Conservation (phyloP, 1,140 invertebrate genomes). For the Holcopasites calliopsidis region DNA sequence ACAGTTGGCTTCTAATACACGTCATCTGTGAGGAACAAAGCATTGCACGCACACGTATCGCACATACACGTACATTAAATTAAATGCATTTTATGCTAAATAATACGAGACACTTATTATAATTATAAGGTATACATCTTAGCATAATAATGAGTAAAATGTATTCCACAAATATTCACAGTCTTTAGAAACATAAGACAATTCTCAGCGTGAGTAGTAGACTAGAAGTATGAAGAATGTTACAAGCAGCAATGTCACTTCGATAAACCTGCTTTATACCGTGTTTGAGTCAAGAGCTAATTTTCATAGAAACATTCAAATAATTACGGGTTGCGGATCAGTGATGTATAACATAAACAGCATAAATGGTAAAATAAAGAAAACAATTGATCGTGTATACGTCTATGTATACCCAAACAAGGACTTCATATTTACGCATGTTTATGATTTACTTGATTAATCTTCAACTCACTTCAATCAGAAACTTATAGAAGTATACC, state of each 20-base stretch:
- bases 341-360: too few species aligned
- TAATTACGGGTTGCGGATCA: too few species aligned
- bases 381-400: too few species aligned
- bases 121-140: conserved; percentile 12
- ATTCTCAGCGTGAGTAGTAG: not conserved
- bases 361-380: too few species aligned
- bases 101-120: conserved; percentile 10
- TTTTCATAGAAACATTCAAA: not conserved
- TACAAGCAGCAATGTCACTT: not conserved
- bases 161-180: conserved; percentile 21
- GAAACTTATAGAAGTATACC: not conserved
- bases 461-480: not conserved
- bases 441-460: too few species aligned
- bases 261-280: not conserved
- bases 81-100: conserved; percentile 4
- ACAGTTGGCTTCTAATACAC: conserved; percentile 3
- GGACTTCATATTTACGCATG: too few species aligned
- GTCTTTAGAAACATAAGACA: conserved; percentile 26
- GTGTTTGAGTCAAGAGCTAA: not conserved
- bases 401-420: too few species aligned
- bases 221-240: conserved; percentile 31
- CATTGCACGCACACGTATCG: conserved; percentile 1
- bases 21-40: conserved; percentile 4
- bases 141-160: conserved; percentile 34
- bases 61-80: conserved; percentile 25